Conservation (phyloP, 2,888 invertebrate genomes). For the Sphecodes monilicornis region DNA sequence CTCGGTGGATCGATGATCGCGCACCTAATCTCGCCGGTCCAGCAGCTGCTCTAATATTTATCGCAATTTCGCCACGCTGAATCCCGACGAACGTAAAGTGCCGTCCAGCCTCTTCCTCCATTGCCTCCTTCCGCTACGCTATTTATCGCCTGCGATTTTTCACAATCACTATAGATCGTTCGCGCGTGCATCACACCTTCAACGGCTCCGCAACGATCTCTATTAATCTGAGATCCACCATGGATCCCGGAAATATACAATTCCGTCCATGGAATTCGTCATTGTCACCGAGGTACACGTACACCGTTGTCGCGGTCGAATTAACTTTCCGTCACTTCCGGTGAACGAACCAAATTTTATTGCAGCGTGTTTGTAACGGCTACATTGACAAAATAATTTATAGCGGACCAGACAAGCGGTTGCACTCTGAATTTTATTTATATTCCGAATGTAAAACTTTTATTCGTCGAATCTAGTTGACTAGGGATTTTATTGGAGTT, state of each 20-base stretch:
- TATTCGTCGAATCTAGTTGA: not conserved
- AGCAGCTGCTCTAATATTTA: constrained; percentile 11
- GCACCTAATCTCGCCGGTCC: not conserved
- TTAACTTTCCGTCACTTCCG: not conserved
- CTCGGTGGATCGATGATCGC: not conserved
- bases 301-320: not conserved
- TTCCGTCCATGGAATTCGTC: not conserved
- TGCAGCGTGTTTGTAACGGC: not conserved
- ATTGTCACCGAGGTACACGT: not conserved
- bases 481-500: not conserved
- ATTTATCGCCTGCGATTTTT: constrained; percentile 25
- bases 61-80: not conserved
- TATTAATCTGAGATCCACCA: constrained; percentile 6
- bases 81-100: not conserved
- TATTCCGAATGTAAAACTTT: not conserved
- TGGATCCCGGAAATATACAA: not conserved
- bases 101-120: not conserved
- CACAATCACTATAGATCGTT: not conserved
- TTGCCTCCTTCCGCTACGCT: not conserved
- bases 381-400: not conserved
- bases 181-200: not conserved
- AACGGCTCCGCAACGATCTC: not conserved
- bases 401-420: not conserved
- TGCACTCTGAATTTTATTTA: not conserved
- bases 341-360: not conserved